Conservation (phyloP, 1,140 invertebrate genomes). For the Drosophila rhopaloa region DNA sequence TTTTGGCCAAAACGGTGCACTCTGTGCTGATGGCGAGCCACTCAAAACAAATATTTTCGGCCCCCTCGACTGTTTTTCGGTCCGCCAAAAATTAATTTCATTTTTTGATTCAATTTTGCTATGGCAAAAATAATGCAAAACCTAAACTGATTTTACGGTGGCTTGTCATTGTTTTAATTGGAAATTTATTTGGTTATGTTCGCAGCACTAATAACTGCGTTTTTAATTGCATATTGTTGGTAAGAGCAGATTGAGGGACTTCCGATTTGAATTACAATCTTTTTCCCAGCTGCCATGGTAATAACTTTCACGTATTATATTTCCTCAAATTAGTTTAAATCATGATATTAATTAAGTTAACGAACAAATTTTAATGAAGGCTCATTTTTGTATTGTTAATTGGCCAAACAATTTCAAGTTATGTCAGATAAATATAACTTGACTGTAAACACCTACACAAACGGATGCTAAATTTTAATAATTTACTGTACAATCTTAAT, state of each 20-base stretch:
- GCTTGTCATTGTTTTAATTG: conserved; percentile 61
- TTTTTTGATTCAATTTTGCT: conserved; percentile 34
- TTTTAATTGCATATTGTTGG: conserved; percentile 69
- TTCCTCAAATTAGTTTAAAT: too few relatives aligned
- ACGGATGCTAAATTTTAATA: too few relatives aligned
- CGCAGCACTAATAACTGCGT: conserved; percentile 52
- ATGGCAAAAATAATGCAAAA: conserved; percentile 41
- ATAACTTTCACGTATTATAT: neutral
- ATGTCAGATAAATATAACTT: too few relatives aligned
- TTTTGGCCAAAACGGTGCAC: conserved; percentile 42
- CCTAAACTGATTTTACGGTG: conserved; percentile 30
- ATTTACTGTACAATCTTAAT: too few relatives aligned
- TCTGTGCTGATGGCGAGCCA: conserved; percentile 33
- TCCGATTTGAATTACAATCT: conserved; percentile 50
- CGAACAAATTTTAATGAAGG: too few relatives aligned
- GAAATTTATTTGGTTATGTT: conserved; percentile 72
- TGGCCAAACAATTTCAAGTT: too few relatives aligned
- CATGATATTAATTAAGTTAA: too few relatives aligned
- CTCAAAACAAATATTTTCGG: conserved; percentile 51
- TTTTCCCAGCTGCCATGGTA: conserved; percentile 1
- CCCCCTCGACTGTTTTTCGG: conserved; percentile 2
- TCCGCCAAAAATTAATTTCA: conserved; percentile 66
- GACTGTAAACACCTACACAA: too few relatives aligned
- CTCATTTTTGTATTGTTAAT: too few relatives aligned
- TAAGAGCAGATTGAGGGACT: neutral